Evolutionary conservation across 2,797 vertebrate species (phyloP).

Genomic region (Picus viridis): DNA sequence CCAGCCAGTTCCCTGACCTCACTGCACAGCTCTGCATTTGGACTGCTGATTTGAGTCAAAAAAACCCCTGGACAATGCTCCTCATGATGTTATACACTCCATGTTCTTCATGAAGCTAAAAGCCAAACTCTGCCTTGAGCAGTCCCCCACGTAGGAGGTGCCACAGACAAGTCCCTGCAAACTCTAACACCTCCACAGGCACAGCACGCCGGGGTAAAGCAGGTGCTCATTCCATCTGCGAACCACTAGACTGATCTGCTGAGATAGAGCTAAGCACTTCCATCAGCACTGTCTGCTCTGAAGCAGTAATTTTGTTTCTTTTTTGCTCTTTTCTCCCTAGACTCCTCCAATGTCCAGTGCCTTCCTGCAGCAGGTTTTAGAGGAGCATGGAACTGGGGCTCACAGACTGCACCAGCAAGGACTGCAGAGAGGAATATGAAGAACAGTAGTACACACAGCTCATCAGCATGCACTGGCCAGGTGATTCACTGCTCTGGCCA

Average conservation of each 20-base stretch:
- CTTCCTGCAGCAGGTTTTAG: background rate
- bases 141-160: background rate
- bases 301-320: background rate
- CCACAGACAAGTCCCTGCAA: fast-evolving
- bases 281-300: background rate
- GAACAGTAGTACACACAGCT: background rate
- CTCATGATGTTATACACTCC: background rate
- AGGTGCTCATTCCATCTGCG: background rate
- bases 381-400: background rate
- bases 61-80: background rate
- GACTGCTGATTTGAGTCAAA: background rate
- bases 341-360: fast-evolving
- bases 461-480: fast-evolving
- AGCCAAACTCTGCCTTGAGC: background rate
- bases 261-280: background rate
- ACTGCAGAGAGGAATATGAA: fast-evolving
- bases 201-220: fast-evolving
- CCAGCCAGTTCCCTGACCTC: background rate
- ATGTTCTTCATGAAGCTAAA: background rate
- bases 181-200: fast-evolving
- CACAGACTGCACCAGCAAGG: background rate
- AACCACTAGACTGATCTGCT: background rate
- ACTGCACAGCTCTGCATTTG: background rate
- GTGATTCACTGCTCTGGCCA: background rate
- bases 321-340: background rate